Percentiles rank a stretch among this genome's conserved stretches.
These are phyloP conservation scores for Phodopus roborovskii DNA, from an alignment of 2,113 vertebrate species.

Conservation along the genomic window DNA sequence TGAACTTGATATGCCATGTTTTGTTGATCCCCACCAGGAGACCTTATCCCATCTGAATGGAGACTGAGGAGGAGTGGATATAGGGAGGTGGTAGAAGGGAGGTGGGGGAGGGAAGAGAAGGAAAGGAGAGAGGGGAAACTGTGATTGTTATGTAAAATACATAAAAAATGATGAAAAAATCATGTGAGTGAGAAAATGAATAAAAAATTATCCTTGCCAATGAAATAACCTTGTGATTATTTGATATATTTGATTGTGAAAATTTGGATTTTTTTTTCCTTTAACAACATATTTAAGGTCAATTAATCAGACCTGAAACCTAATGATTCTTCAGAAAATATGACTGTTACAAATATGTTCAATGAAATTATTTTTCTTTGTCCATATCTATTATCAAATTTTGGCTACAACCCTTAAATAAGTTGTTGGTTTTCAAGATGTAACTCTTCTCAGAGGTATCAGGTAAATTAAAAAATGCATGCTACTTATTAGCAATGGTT, in stretches of 20 bases:
- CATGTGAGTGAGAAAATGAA: not conserved
- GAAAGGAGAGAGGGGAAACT: too few relatives aligned
- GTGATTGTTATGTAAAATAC: too few relatives aligned
- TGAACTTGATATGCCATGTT: too few relatives aligned
- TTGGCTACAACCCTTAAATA: not conserved
- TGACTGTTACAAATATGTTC: not conserved
- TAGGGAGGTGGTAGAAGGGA: too few relatives aligned
- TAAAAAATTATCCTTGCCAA: not conserved
- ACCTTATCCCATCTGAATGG: too few relatives aligned
- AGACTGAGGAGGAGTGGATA: too few relatives aligned
- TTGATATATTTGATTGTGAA: not conserved
- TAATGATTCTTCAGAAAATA: conserved; percentile 6
- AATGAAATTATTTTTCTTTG: conserved; percentile 26
- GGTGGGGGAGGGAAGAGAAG: too few relatives aligned
- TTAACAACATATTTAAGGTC: not conserved
- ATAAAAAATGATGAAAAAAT: too few relatives aligned
- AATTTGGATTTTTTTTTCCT: not conserved
- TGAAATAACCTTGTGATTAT: not conserved
- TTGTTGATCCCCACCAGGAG: too few relatives aligned
- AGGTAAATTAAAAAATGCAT: not conserved
- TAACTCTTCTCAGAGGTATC: not conserved
- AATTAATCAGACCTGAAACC: not conserved
- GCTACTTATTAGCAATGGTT: not conserved
- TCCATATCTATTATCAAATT: not conserved
- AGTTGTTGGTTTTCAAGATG: not conserved